phyloP scores from a whole-genome alignment of 2,113 vertebrate species.

The Bufo gargarizans region DNA sequence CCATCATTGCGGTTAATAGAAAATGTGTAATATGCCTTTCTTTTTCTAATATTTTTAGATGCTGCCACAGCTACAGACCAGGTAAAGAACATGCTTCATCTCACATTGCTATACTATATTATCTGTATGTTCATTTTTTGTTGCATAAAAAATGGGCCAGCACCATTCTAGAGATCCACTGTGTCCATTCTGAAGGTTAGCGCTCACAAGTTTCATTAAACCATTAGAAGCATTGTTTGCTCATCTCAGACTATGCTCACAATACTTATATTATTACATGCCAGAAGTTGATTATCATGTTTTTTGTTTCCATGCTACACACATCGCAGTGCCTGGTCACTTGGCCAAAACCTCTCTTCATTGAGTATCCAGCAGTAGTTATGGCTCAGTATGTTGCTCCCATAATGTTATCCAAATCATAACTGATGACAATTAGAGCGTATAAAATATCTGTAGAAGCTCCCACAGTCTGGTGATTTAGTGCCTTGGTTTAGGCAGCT shows the following conservation, averaged over 20 bases:
- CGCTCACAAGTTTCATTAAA: neutral
- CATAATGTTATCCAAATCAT: neutral
- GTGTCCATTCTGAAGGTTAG: neutral
- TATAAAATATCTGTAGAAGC: neutral
- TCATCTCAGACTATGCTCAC: neutral
- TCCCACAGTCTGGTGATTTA: neutral
- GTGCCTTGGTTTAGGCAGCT: neutral
- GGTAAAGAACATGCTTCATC: neutral
- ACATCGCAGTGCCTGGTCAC: neutral
- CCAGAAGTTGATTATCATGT: neutral
- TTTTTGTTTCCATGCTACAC: neutral
- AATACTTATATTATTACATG: neutral
- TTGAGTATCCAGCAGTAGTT: neutral
- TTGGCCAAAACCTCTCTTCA: neutral
- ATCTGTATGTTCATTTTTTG: neutral
- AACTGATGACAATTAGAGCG: neutral
- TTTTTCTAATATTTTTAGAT: constrained; percentile 1
- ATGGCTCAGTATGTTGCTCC: neutral
- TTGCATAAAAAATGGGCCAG: neutral
- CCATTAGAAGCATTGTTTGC: neutral
- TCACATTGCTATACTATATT: neutral
- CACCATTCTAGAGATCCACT: neutral
- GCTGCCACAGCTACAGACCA: neutral
- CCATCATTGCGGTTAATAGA: neutral
- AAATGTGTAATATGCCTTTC: neutral